Conservation (phyloP, 1,140 invertebrate genomes). For the Ips typographus region DNA sequence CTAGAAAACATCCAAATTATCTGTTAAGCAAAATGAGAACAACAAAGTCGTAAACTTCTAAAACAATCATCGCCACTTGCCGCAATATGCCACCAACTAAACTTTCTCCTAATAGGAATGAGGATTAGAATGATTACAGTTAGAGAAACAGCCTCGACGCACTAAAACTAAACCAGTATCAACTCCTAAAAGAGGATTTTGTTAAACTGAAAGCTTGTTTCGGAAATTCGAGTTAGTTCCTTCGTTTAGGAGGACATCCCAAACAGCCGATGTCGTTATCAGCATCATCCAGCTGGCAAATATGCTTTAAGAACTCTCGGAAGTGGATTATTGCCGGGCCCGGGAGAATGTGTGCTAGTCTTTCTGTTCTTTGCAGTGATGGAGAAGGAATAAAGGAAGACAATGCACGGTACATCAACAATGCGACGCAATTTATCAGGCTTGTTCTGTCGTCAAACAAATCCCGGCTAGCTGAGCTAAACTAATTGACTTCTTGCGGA, state of each 20-base stretch:
- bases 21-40: too few species aligned
- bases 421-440: constrained; percentile 8
- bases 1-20: too few species aligned
- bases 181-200: not conserved
- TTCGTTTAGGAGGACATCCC: not conserved
- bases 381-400: not conserved
- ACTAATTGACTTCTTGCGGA: constrained; percentile 21
- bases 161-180: not conserved
- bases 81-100: too few species aligned
- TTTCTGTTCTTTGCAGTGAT: not conserved
- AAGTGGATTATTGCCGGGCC: not conserved
- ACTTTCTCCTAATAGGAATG: too few species aligned
- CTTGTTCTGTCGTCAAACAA: constrained; percentile 13
- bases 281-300: constrained; percentile 1
- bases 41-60: too few species aligned
- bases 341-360: not conserved
- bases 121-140: too few species aligned
- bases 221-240: not conserved
- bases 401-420: not conserved
- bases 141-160: too few species aligned
- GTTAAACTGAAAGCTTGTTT: not conserved
- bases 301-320: not conserved
- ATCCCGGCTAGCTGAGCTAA: constrained; percentile 12
- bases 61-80: too few species aligned
- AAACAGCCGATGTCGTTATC: constrained; percentile 1